These are phyloP conservation scores for Thymelicus acteon DNA, from an alignment of 2,888 invertebrate species.

Conservation along the genomic window DNA sequence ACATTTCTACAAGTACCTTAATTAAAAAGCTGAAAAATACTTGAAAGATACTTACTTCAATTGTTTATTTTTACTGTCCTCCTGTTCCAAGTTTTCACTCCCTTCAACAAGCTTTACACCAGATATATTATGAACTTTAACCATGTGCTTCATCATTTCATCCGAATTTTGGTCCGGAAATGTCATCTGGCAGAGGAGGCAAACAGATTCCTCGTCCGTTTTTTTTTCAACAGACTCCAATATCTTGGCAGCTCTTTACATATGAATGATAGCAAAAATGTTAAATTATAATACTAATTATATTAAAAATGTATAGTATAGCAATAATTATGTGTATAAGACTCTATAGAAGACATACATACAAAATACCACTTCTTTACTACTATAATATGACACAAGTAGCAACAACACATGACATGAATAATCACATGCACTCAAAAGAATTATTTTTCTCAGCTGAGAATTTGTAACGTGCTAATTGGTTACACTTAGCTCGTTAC, in stretches of 20 bases:
- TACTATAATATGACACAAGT: too few relatives aligned
- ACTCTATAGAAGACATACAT: too few relatives aligned
- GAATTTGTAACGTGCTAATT: too few relatives aligned
- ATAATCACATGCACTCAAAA: too few relatives aligned
- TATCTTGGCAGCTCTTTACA: neutral
- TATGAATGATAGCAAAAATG: neutral
- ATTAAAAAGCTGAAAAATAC: neutral
- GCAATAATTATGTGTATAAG: too few relatives aligned
- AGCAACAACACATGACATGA: too few relatives aligned
- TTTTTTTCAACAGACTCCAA: neutral
- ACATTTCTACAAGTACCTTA: too few relatives aligned
- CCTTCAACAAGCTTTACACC: slow-evolving; percentile 3
- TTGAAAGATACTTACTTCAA: neutral
- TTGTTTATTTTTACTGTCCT: neutral
- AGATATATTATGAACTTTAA: slow-evolving; percentile 2
- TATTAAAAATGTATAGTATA: too few relatives aligned
- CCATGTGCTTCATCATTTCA: slow-evolving; percentile 7
- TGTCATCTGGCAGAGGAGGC: slow-evolving; percentile 12
- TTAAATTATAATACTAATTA: too few relatives aligned
- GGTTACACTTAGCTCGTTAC: too few relatives aligned
- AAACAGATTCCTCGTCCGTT: neutral
- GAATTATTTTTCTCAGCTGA: too few relatives aligned
- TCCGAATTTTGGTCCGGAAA: neutral
- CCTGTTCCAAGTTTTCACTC: neutral
- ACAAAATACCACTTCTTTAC: too few relatives aligned